Evolutionary conservation across 2,888 invertebrate genomes (phyloP).

Genomic region (Geophilus truncorum): DNA sequence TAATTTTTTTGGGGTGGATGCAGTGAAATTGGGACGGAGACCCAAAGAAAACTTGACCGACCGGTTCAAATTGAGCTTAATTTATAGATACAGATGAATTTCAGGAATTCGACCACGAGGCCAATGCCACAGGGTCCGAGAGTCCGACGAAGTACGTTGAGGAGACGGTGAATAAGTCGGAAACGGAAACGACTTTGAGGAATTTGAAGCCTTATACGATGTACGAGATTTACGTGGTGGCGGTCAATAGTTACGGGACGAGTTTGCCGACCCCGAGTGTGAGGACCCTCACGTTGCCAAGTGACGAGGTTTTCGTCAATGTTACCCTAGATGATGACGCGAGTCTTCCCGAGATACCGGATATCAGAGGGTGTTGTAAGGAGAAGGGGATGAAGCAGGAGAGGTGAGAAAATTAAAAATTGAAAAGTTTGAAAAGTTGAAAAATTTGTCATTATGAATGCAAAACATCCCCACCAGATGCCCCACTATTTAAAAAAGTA

Average conservation of each 20-base stretch:
- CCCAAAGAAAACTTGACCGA: too few species aligned
- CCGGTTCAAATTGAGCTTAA: background rate
- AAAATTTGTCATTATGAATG: background rate
- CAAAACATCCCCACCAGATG: background rate
- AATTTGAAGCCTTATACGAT: constrained; percentile 70
- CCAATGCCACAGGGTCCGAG: background rate
- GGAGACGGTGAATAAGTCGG: constrained; percentile 22
- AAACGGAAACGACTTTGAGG: constrained; percentile 55
- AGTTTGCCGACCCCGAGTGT: constrained; percentile 70
- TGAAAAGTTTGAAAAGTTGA: background rate
- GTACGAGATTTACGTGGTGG: constrained; percentile 72
- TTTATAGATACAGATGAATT: background rate
- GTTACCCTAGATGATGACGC: constrained; percentile 53
- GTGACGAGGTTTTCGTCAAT: constrained; percentile 44
- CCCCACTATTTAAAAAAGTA: background rate
- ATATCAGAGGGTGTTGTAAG: constrained; percentile 67
- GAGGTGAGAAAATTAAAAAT: background rate
- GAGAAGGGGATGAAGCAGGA: constrained; percentile 54
- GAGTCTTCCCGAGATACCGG: constrained; percentile 63
- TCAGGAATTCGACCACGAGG: background rate
- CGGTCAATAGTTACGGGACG: constrained; percentile 67
- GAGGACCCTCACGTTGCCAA: constrained; percentile 61
- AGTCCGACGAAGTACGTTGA: background rate
- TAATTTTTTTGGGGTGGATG: too few species aligned
- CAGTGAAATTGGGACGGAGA: too few species aligned